These are phyloP conservation scores for Aleiodes leptofemur DNA, from an alignment of 2,888 invertebrate genomes.

Conservation along the genomic window DNA sequence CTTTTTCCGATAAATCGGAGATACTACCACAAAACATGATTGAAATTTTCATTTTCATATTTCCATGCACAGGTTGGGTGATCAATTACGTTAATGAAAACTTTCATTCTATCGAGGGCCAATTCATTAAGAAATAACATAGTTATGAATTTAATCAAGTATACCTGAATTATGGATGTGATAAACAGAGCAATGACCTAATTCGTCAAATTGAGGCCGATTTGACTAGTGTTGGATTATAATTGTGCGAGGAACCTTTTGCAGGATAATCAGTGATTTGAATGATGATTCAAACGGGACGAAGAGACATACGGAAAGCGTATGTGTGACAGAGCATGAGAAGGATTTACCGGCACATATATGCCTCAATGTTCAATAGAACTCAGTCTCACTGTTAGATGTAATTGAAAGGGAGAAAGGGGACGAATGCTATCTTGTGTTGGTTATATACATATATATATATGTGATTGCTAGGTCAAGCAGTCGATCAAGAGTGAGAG, in stretches of 20 bases:
- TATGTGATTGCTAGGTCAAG: conserved; percentile 25
- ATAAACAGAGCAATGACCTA: conserved; percentile 1
- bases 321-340: conserved; percentile 26
- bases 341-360: neutral
- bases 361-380: conserved; percentile 16
- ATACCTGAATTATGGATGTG: neutral
- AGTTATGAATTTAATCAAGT: neutral
- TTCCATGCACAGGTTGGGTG: too few species aligned
- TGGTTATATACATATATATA: neutral
- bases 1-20: too few species aligned
- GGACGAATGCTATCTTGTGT: conserved; percentile 6
- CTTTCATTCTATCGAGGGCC: neutral
- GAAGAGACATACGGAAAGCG: neutral
- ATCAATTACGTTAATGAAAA: too few species aligned
- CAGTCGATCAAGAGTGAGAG: conserved; percentile 39
- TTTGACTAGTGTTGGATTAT: conserved; percentile 14
- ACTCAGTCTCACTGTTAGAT: conserved; percentile 10
- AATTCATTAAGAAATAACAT: conserved; percentile 12
- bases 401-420: conserved; percentile 15
- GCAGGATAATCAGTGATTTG: conserved; percentile 31
- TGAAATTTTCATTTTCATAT: too few species aligned
- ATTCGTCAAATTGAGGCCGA: conserved; percentile 33
- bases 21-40: too few species aligned
- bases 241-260: conserved; percentile 24
- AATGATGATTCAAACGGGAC: conserved; percentile 28